Evolutionary conservation across 2,113 vertebrate genomes (phyloP), one percentile per base, ranked within the genome.

Genomic region (Typhlomys cinereus): DNA sequence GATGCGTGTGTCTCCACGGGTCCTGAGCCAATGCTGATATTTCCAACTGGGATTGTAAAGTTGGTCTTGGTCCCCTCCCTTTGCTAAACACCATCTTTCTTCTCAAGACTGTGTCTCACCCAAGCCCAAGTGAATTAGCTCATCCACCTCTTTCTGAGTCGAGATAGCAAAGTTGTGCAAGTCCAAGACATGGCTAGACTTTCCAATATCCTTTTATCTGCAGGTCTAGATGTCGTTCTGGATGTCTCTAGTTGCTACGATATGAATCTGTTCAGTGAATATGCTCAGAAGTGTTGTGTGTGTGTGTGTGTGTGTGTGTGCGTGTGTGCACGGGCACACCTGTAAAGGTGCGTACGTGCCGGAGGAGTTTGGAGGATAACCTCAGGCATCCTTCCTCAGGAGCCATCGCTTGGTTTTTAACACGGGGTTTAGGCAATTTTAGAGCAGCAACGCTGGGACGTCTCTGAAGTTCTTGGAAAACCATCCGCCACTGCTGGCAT

Each of bases 41-140:
- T 84, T 95, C 67, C 90, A 73, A 13, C 6, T 69, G 46, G 80
- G 52, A 94, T 89, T 89, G 90, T 85, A 85, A 3, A 27, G n/a
- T 23, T 61, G 46, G 67, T 87, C 13, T 86, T 83, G 48, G n/a
- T 44, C 74, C 44, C 76, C n/a, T 78, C 44, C 76, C n/a, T 92
- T 46, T 78, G 74, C 20, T 57, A 52, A 78, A 34, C 61, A n/a
- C 62, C 41, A 2, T 64, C n/a, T 75, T 78, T 90, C 66, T 82
- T 84, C 59, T 89, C 29, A 39, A n/a, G 88, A 67, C n/a, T 39
- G 41, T 48, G 25, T 64, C 41, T 18, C 57, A 52, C 25, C 17
- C 52, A 93, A 86, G 84, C 39, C 41, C 46, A 2, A 76, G 27
- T 90, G 73, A 86, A 89, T 71, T 41, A 64, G 14, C 9, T 61